phyloP scores from a whole-genome alignment of 2,113 vertebrate species.

The Trachemys scripta region DNA sequence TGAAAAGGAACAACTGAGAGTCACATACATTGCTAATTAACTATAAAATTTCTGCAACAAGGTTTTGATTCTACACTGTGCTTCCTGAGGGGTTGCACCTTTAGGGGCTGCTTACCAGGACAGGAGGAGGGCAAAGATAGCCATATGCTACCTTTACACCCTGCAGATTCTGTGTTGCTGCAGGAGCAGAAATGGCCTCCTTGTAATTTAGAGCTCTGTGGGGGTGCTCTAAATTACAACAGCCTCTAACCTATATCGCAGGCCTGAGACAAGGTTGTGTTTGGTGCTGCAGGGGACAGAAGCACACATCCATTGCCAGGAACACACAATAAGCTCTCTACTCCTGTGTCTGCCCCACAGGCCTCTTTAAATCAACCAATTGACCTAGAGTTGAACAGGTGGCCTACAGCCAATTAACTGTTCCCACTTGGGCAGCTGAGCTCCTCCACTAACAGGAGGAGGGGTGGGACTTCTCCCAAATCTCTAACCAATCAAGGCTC shows the following conservation, averaged over 20 bases:
- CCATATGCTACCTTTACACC: background rate
- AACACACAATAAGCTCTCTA: background rate
- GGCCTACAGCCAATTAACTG: background rate
- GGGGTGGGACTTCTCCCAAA: background rate
- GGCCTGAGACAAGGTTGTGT: background rate
- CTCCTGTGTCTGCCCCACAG: background rate
- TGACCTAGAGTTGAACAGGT: background rate
- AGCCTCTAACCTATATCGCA: background rate
- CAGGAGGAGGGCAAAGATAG: background rate
- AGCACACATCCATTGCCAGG: background rate
- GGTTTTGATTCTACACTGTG: background rate
- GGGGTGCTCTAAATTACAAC: background rate
- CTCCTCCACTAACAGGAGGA: background rate
- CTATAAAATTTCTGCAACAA: background rate
- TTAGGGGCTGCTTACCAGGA: background rate
- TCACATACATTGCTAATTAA: background rate
- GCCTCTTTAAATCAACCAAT: background rate
- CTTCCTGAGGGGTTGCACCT: background rate
- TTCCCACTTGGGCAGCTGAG: background rate
- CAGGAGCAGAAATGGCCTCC: background rate
- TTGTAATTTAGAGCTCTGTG: background rate
- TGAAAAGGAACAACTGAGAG: background rate
- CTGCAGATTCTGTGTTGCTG: background rate
- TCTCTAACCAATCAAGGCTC: background rate
- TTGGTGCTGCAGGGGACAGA: background rate